Evolutionary conservation across 2,797 vertebrate genomes (phyloP).

Genomic region (Propithecus perrieri): DNA sequence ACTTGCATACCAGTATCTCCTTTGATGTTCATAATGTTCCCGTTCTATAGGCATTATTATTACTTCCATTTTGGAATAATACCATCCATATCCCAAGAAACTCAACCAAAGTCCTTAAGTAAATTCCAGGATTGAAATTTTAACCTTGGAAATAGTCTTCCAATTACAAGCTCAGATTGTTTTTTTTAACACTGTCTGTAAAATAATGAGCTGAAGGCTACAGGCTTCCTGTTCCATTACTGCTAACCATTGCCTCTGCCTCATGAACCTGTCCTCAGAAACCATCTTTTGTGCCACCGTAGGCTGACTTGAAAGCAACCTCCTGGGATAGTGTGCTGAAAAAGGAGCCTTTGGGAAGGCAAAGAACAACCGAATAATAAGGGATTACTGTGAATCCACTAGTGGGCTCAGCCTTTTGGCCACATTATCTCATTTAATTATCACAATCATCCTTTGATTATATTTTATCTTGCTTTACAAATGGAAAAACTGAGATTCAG

Average conservation of each 20-base stretch:
- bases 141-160: background rate
- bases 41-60: background rate
- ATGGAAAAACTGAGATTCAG: background rate
- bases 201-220: background rate
- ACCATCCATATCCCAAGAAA: background rate
- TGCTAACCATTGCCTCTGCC: background rate
- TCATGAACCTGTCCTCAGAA: background rate
- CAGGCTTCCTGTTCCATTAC: background rate
- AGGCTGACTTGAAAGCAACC: background rate
- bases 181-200: background rate
- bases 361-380: background rate
- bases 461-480: conserved; percentile 18
- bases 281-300: background rate
- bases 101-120: background rate
- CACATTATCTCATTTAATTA: background rate
- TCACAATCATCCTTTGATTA: background rate
- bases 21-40: background rate
- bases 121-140: background rate
- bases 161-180: background rate
- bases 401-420: background rate
- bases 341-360: background rate
- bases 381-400: background rate
- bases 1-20: background rate
- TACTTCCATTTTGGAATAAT: background rate
- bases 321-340: background rate